Evolutionary conservation across 2,888 invertebrate species (phyloP).

Genomic region (Dynastes grantii): DNA sequence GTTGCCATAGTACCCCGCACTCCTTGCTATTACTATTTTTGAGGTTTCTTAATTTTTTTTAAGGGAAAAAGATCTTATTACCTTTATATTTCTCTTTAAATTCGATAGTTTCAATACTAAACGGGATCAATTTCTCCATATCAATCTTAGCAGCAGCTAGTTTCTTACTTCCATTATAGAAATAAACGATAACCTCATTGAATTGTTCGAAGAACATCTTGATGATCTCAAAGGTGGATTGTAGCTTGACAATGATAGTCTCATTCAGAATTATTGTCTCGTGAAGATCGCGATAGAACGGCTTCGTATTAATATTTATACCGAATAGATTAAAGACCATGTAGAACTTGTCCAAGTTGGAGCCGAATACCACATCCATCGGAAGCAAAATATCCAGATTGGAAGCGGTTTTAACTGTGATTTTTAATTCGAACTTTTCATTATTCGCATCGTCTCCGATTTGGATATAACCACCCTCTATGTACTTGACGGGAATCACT

Average conservation of each 20-base stretch:
- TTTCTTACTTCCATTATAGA: conserved; percentile 63
- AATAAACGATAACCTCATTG: conserved; percentile 62
- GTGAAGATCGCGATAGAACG: conserved; percentile 64
- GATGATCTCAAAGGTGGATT: conserved; percentile 62
- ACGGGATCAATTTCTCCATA: conserved; percentile 57
- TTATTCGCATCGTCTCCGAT: conserved; percentile 69
- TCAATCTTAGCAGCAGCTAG: conserved; percentile 64
- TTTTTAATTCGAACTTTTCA: conserved; percentile 73
- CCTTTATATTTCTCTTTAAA: conserved; percentile 48
- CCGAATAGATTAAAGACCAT: conserved; percentile 66
- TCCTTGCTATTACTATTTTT: too few species aligned
- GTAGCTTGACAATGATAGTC: conserved; percentile 64
- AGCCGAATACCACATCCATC: conserved; percentile 65
- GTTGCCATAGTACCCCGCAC: too few species aligned
- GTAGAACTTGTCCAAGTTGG: conserved; percentile 61
- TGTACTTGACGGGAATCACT: conserved; percentile 67
- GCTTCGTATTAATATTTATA: conserved; percentile 66
- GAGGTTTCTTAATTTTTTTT: too few species aligned
- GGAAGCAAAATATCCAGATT: conserved; percentile 74
- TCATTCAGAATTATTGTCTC: conserved; percentile 65
- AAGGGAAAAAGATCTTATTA: background rate
- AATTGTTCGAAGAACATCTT: conserved; percentile 62
- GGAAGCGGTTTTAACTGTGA: conserved; percentile 73
- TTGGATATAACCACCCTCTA: conserved; percentile 74
- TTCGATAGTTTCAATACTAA: conserved; percentile 42